Evolutionary conservation across 2,888 invertebrate species (phyloP).

Genomic region (Callyntrura sp.): DNA sequence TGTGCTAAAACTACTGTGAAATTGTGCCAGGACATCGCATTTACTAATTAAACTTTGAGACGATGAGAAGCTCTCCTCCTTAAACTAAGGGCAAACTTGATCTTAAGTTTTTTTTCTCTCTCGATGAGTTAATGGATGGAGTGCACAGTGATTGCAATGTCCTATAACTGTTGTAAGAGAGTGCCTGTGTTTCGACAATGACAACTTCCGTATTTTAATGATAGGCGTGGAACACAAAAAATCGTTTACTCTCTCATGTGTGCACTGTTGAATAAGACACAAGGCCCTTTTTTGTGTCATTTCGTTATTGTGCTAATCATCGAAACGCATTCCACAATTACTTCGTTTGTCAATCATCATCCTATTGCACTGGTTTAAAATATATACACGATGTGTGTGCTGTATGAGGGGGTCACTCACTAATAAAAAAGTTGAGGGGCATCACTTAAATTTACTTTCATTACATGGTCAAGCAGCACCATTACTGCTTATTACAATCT

Average conservation of each 20-base stretch:
- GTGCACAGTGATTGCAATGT: neutral
- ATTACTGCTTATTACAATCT: conserved; percentile 34
- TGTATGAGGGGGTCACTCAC: conserved; percentile 63
- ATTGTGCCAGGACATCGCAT: conserved; percentile 5
- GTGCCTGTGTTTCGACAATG: conserved; percentile 15
- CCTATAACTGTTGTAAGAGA: conserved; percentile 2
- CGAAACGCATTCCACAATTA: conserved; percentile 68
- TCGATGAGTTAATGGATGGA: neutral
- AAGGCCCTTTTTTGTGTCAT: conserved; percentile 70
- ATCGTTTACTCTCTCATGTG: conserved; percentile 39
- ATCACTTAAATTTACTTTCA: conserved; percentile 62
- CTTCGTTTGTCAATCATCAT: conserved; percentile 76
- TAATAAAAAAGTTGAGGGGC: conserved; percentile 69
- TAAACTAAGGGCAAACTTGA: conserved; percentile 17
- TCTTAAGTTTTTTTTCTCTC: neutral
- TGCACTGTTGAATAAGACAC: conserved; percentile 45
- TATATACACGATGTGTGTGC: conserved; percentile 39
- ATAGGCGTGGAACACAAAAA: conserved; percentile 61
- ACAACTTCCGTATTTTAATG: conserved; percentile 68
- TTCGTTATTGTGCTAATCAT: conserved; percentile 63
- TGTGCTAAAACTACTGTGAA: conserved; percentile 10
- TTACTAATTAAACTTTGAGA: conserved; percentile 18
- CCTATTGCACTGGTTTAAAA: conserved; percentile 46
- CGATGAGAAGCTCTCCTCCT: neutral
- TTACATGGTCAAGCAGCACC: conserved; percentile 64